Evolutionary conservation across 2,113 vertebrate genomes (phyloP).

Genomic region (Gymnocephalus cernua): DNA sequence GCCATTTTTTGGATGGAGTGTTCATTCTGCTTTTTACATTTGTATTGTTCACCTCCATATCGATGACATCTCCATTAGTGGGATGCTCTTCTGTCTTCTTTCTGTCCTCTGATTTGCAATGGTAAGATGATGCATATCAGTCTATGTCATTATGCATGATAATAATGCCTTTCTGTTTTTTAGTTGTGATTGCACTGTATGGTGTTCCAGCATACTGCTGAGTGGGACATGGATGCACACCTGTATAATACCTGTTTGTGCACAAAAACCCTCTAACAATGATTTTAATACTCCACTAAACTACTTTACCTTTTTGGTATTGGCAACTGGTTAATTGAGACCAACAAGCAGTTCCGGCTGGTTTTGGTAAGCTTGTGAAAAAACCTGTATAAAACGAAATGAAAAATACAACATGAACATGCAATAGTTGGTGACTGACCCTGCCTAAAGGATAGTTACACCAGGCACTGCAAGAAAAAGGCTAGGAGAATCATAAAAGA

Average conservation of each 20-base stretch:
- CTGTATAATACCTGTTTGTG: not conserved
- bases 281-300: not conserved
- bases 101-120: not conserved
- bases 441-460: too few relatives aligned
- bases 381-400: too few relatives aligned
- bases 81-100: not conserved
- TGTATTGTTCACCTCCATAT: too few relatives aligned
- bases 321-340: not conserved
- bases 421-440: too few relatives aligned
- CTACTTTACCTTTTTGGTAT: not conserved
- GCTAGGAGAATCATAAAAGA: too few relatives aligned
- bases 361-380: too few relatives aligned
- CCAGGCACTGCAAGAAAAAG: too few relatives aligned
- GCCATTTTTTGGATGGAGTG: not conserved
- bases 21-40: not conserved
- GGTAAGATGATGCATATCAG: not conserved
- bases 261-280: not conserved
- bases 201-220: not conserved
- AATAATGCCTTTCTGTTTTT: not conserved
- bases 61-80: not conserved
- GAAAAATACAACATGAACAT: too few relatives aligned
- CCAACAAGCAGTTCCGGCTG: too few relatives aligned
- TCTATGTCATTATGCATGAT: not conserved
- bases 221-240: not conserved
- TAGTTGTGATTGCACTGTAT: not conserved